These are phyloP conservation scores for Acanthochromis polyacanthus DNA, from an alignment of 2,113 vertebrate genomes.

Conservation along the genomic window DNA sequence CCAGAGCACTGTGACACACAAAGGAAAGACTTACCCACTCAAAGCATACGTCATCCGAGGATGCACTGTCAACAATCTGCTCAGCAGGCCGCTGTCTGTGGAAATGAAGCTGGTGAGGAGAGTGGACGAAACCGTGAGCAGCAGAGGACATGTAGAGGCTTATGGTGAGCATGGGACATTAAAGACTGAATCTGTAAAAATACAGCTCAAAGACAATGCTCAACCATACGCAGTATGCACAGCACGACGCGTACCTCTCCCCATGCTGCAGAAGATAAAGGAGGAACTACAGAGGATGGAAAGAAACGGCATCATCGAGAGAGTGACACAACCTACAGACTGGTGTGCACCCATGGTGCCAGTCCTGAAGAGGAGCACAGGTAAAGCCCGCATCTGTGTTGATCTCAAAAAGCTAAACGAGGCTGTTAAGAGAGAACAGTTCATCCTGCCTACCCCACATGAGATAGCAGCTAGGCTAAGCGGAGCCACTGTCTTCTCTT, in stretches of 20 bases:
- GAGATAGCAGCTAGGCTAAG: neutral
- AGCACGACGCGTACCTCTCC: too few relatives aligned
- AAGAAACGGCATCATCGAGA: too few relatives aligned
- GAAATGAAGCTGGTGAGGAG: conserved; percentile 4
- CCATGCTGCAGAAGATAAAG: too few relatives aligned
- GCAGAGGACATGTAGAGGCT: neutral
- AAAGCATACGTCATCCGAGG: neutral
- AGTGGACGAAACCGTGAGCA: neutral
- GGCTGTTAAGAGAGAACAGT: neutral
- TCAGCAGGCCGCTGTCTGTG: neutral
- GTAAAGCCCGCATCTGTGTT: neutral
- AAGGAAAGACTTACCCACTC: neutral
- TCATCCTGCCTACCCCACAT: neutral
- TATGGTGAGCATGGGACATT: too few relatives aligned
- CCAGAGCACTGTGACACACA: neutral
- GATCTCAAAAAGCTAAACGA: too few relatives aligned
- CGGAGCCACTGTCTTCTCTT: neutral
- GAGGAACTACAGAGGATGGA: too few relatives aligned
- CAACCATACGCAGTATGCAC: too few relatives aligned
- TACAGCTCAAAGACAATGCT: too few relatives aligned
- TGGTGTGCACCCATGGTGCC: too few relatives aligned
- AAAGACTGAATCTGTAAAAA: too few relatives aligned
- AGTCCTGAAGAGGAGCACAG: too few relatives aligned
- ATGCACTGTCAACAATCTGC: neutral
- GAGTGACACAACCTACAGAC: too few relatives aligned